A percentile compares a stretch with the other conserved stretches of the same genome.
phyloP scores from a whole-genome alignment of 2,888 invertebrate genomes.

The Drosophila gaucha region DNA sequence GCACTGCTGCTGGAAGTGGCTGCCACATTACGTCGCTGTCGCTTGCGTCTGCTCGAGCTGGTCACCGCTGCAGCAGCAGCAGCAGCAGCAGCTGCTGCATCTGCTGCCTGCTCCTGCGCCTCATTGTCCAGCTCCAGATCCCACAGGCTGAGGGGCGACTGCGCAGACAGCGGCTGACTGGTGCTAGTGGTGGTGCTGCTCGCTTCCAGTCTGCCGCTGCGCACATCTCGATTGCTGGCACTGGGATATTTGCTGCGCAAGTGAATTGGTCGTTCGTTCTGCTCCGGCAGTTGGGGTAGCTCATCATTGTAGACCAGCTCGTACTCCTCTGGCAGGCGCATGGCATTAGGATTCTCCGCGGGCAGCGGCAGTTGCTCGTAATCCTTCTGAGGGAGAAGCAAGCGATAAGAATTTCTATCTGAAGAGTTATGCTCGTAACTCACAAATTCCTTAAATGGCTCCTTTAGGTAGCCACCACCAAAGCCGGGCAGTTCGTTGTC shows the following conservation, averaged over 20 bases:
- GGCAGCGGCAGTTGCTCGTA: slow-evolving; percentile 67
- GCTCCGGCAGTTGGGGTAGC: slow-evolving; percentile 61
- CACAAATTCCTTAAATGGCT: slow-evolving; percentile 71
- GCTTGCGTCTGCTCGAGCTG: slow-evolving; percentile 45
- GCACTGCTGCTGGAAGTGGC: slow-evolving; percentile 2
- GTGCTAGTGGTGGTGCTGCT: slow-evolving; percentile 10
- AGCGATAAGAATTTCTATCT: neutral
- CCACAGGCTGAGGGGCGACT: slow-evolving; percentile 85
- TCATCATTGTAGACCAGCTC: slow-evolving; percentile 83
- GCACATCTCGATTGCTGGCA: slow-evolving; percentile 82
- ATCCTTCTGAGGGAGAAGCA: slow-evolving; percentile 70
- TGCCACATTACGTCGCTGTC: slow-evolving; percentile 41
- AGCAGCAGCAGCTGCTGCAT: slow-evolving; percentile 41
- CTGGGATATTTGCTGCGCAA: slow-evolving; percentile 83
- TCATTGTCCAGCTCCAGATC: slow-evolving; percentile 87
- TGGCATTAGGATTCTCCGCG: slow-evolving; percentile 53
- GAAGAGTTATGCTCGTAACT: slow-evolving; percentile 28
- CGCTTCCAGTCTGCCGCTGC: slow-evolving; percentile 73
- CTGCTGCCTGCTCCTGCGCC: slow-evolving; percentile 82
- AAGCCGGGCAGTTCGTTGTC: slow-evolving; percentile 62
- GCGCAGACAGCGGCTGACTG: slow-evolving; percentile 44
- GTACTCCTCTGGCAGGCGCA: slow-evolving; percentile 81
- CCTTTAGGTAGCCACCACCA: slow-evolving; percentile 42
- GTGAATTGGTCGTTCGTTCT: slow-evolving; percentile 82
- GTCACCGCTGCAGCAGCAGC: slow-evolving; percentile 13